Evolutionary conservation across 2,797 vertebrate species (phyloP).

Genomic region (Potorous gilbertii): DNA sequence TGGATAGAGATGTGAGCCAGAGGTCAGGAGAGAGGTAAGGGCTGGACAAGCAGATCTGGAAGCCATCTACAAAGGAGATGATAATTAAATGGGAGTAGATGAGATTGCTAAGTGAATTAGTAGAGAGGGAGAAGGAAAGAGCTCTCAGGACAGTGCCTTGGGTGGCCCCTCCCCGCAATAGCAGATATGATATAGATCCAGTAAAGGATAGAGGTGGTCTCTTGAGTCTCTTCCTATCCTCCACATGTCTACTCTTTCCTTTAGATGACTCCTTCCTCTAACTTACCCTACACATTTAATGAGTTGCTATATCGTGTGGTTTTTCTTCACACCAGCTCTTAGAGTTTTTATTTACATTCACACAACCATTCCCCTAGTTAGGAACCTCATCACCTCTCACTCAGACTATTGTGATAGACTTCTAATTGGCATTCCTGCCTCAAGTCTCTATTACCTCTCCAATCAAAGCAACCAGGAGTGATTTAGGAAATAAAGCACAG

Average conservation of each 20-base stretch:
- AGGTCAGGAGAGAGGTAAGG: no score
- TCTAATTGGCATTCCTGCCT: background rate
- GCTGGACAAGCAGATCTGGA: no score
- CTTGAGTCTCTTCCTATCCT: no score
- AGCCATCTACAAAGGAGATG: no score
- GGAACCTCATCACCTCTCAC: background rate
- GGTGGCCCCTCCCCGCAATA: background rate
- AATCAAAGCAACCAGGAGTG: background rate
- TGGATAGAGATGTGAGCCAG: no score
- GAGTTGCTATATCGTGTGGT: background rate
- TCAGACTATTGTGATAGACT: background rate
- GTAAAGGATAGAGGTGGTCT: background rate
- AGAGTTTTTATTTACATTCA: background rate
- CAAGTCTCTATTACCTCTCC: background rate
- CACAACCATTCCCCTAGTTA: background rate
- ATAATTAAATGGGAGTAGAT: no score
- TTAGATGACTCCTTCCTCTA: background rate
- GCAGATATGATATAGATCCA: background rate
- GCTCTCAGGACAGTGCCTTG: no score
- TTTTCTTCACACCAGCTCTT: background rate
- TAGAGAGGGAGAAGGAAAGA: no score
- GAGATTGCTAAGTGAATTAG: no score
- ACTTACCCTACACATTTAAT: background rate
- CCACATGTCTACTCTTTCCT: background rate
- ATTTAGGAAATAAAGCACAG: background rate